Percentiles rank a stretch among this genome's conserved stretches.
Evolutionary conservation across 2,797 vertebrate species (phyloP).

Genomic region (Catostomus latipinnis): DNA sequence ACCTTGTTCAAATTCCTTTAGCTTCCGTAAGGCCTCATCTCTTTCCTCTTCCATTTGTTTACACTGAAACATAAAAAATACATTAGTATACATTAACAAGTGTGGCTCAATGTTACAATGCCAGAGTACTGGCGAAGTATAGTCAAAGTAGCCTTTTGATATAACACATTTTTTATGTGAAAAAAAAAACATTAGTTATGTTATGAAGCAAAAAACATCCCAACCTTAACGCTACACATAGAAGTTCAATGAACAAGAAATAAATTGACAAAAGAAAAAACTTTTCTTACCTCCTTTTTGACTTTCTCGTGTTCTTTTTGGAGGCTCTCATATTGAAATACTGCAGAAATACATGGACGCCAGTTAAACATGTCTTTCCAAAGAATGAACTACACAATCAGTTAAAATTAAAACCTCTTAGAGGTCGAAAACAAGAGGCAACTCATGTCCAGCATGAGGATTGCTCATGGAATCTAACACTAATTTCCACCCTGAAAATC

Average conservation of each 20-base stretch:
- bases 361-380: constrained; percentile 69
- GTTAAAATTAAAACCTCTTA: neutral
- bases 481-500: neutral
- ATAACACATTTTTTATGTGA: neutral
- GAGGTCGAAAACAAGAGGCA: neutral
- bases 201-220: neutral
- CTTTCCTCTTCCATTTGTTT: neutral
- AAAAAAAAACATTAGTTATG: neutral
- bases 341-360: constrained; percentile 76
- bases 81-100: no score
- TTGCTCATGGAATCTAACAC: constrained; percentile 19
- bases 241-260: constrained; percentile 53
- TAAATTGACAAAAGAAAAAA: neutral
- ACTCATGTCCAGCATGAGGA: constrained; percentile 2
- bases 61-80: constrained; percentile 8
- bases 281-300: constrained; percentile 82
- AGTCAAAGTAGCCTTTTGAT: no score
- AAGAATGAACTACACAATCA: neutral
- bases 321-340: constrained; percentile 88
- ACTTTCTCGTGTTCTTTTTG: constrained; percentile 83
- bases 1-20: no score
- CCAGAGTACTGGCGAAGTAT: no score
- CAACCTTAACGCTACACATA: constrained; percentile 5
- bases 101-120: no score
- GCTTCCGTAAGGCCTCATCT: neutral